Evolutionary conservation across 1,140 invertebrate species (phyloP).

Genomic region (Planococcus citri): DNA sequence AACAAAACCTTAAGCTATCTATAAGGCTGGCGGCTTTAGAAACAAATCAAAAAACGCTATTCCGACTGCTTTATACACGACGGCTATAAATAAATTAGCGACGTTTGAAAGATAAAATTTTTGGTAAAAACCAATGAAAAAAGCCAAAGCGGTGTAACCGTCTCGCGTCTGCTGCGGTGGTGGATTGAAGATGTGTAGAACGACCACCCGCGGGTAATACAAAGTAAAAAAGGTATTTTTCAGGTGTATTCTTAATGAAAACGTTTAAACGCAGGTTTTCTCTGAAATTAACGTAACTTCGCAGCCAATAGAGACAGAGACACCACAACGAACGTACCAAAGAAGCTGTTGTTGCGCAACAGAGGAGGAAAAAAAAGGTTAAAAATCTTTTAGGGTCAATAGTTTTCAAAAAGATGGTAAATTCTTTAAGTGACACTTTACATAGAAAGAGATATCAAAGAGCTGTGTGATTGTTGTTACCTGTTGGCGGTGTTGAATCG

Average conservation of each 20-base stretch:
- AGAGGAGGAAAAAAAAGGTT: too few species aligned
- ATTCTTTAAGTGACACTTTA: neutral
- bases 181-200: neutral
- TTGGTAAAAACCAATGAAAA: slow-evolving; percentile 5
- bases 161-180: neutral
- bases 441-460: slow-evolving; percentile 12
- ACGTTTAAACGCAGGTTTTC: slow-evolving; percentile 15
- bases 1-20: too few species aligned
- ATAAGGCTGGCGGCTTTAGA: too few species aligned
- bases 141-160: neutral
- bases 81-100: slow-evolving; percentile 19
- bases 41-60: too few species aligned
- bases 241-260: slow-evolving; percentile 19
- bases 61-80: slow-evolving; percentile 10
- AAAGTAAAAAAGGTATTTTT: slow-evolving; percentile 2
- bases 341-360: too few species aligned
- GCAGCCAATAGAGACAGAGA: too few species aligned
- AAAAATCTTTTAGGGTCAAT: slow-evolving; percentile 16
- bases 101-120: slow-evolving; percentile 16
- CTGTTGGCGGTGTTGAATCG: neutral
- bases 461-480: neutral
- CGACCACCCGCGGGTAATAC: slow-evolving; percentile 10
- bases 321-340: too few species aligned
- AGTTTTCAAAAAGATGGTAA: slow-evolving; percentile 17
- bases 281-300: slow-evolving; percentile 14